These are phyloP conservation scores for Xyrauchen texanus DNA, from an alignment of 2,113 vertebrate species.

Conservation along the genomic window DNA sequence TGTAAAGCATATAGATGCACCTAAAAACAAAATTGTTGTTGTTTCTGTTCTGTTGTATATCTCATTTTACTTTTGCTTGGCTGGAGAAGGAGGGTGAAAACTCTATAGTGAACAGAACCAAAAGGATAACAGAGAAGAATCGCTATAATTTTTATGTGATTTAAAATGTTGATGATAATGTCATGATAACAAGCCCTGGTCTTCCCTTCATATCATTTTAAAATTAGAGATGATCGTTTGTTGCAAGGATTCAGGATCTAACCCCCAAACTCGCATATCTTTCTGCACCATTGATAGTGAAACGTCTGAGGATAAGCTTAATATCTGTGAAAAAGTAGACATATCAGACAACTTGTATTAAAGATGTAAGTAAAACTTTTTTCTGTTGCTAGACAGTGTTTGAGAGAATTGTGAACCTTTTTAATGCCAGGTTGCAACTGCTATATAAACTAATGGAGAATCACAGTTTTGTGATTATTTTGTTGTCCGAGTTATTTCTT, in stretches of 20 bases:
- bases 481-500: constrained; percentile 46
- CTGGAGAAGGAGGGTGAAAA: constrained; percentile 1
- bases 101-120: constrained; percentile 5
- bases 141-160: neutral
- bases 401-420: constrained; percentile 77
- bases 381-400: constrained; percentile 77
- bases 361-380: constrained; percentile 69
- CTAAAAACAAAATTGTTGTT: no score
- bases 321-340: constrained; percentile 75
- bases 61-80: constrained; percentile 39
- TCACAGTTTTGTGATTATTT: constrained; percentile 59
- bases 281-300: constrained; percentile 64
- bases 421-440: constrained; percentile 80
- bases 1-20: neutral
- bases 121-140: neutral
- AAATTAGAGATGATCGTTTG: constrained; percentile 67
- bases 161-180: no score
- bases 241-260: constrained; percentile 61
- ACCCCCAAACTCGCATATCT: constrained; percentile 61
- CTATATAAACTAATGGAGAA: constrained; percentile 73
- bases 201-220: constrained; percentile 67
- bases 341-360: constrained; percentile 72
- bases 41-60: constrained; percentile 7
- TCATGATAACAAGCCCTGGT: constrained; percentile 69
- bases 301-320: constrained; percentile 64